Conservation (phyloP, 2,113 vertebrate genomes). For the Microtus pennsylvanicus region DNA sequence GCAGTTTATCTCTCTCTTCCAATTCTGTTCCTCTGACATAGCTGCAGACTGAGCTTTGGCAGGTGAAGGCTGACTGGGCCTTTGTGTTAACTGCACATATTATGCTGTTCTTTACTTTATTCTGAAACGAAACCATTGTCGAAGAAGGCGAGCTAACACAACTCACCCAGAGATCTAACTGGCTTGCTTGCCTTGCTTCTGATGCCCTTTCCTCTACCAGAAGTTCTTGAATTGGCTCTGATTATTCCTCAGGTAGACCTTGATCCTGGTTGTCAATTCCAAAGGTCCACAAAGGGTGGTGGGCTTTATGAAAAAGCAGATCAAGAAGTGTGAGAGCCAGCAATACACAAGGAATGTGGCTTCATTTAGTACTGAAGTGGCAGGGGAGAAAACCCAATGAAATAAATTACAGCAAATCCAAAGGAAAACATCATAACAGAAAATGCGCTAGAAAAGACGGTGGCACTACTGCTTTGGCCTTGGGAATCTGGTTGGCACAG, state of each 20-base stretch:
- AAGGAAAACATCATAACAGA: conserved; percentile 40
- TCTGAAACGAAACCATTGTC: neutral
- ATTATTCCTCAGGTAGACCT: neutral
- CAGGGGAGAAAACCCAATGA: neutral
- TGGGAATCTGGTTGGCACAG: conserved; percentile 67
- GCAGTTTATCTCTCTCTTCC: neutral
- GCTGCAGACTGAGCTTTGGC: neutral
- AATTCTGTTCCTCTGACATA: neutral
- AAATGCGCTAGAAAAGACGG: conserved; percentile 23
- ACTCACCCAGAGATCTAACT: neutral
- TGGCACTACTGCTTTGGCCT: conserved; percentile 52
- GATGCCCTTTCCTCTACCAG: neutral
- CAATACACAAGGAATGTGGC: neutral
- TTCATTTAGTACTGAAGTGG: neutral
- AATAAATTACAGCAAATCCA: conserved; percentile 50
- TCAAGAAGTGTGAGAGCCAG: conserved; percentile 10
- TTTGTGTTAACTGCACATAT: conserved; percentile 24
- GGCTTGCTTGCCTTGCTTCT: neutral
- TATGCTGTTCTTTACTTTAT: conserved; percentile 30
- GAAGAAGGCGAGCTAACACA: neutral
- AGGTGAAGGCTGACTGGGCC: neutral
- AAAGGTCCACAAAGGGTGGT: conserved; percentile 9
- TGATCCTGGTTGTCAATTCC: neutral
- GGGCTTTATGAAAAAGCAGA: conserved; percentile 22
- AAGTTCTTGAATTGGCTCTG: neutral